Base-by-base conservation (phyloP, 1,140 invertebrate genomes). In the Trypoxylus dichotomus region DNA sequence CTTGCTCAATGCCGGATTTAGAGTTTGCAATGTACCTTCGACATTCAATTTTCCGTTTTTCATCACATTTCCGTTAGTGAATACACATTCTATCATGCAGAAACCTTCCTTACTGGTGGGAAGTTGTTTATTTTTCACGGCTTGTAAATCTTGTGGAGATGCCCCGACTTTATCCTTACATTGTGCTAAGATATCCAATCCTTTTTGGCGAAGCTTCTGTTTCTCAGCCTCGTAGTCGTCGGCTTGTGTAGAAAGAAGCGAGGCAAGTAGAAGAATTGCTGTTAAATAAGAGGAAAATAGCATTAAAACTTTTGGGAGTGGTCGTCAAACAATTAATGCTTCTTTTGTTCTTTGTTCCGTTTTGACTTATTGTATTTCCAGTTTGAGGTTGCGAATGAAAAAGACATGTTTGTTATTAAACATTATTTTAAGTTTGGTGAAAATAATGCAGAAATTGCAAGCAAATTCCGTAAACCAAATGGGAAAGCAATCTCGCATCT, bases 21-120 rank as follows among this genome's bases (percentile, higher is more conserved):
- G 72, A 32, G 80, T 74, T 13, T 75, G 60, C 21, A 83, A 68
- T 43, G 80, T 76, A n/a, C 82, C 81, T 13, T 79, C 73, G 54
- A 81, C 82, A 68, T 80, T 63, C 21, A 83, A 79, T 73, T 83
- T 83, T 11, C 83, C 83, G 54, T 83, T 58, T 15, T 80, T 76
- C 80, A 84, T 83, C 21, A 84, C 77, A 60, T 79, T 78, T 3
- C 60, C 76, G 8, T 54, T 79, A 42, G 82, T 79, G 60, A 83
- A 81, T 1, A 83, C 10, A 41, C 84, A 85, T 72, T 83, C 79
- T 37, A 83, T 37, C 77, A 85, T 77, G 75, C 84, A 85, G 41
- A 81, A 76, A 6, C 84, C 84, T 37, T 79, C 76, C 41, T 81
- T 47, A 15, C 81, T 82, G 25, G 76, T 76, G 5, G 83, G 83